These are phyloP conservation scores for Tinea semifulvella DNA, from an alignment of 2,888 invertebrate genomes.

Conservation along the genomic window DNA sequence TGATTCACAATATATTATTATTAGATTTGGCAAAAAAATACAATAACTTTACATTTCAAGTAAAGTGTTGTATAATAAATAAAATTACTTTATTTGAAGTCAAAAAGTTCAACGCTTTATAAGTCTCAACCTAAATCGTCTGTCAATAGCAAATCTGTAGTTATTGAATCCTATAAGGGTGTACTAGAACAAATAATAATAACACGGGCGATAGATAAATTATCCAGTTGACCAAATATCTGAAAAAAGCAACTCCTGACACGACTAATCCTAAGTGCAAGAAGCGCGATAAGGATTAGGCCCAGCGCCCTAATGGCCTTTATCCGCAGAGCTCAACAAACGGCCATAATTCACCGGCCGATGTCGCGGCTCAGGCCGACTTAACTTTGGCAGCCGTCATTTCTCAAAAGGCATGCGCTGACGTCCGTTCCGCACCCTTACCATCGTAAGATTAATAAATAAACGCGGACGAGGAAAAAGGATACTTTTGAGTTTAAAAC, in stretches of 20 bases:
- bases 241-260: slow-evolving; percentile 62
- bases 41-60: too few relatives aligned
- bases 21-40: too few relatives aligned
- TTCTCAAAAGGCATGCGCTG: slow-evolving; percentile 64
- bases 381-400: slow-evolving; percentile 67
- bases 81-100: too few relatives aligned
- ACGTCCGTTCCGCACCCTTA: slow-evolving; percentile 37
- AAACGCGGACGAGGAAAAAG: slow-evolving; percentile 61
- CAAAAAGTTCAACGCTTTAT: too few relatives aligned
- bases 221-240: slow-evolving; percentile 38
- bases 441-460: slow-evolving; percentile 56
- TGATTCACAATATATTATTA: too few relatives aligned
- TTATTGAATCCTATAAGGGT: too few relatives aligned
- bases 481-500: slow-evolving; percentile 22
- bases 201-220: slow-evolving; percentile 11
- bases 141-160: too few relatives aligned
- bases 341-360: slow-evolving; percentile 60
- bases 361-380: slow-evolving; percentile 60
- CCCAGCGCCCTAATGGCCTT: slow-evolving; percentile 57
- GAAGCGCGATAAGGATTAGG: slow-evolving; percentile 64
- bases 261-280: slow-evolving; percentile 66
- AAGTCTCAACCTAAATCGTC: too few relatives aligned
- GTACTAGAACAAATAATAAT: slow-evolving; percentile 8
- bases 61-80: too few relatives aligned
- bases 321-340: slow-evolving; percentile 61